Evolutionary conservation across 2,888 invertebrate genomes (phyloP), one percentile per base, ranked within the genome.

Genomic region (Ormyrus nitidulus): DNA sequence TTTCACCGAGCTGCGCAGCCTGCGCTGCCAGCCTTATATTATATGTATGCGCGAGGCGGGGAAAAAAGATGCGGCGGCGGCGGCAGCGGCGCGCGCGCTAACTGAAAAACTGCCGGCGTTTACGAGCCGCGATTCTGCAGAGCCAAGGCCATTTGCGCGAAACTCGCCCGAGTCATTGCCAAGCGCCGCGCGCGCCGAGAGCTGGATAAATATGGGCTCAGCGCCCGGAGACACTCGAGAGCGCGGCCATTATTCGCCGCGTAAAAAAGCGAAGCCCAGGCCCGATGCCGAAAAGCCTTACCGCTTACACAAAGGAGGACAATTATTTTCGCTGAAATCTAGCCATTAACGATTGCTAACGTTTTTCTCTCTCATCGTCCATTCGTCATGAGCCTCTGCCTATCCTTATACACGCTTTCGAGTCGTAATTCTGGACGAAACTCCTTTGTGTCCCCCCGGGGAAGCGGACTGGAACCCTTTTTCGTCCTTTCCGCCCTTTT

Each of bases 401-500:
- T 34, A 4, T 34, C 34, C 34, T 34, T 34, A 3, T 34, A 4
- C 4, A 4, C 34, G 34, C 4, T 34, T 4, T 34, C 34, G 34
- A 34, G 34, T 34, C 34, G 34, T 34, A 34, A 34, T 4, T 34
- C 34, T 34, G 34, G 4, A 4, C 34, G 34, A 34, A 3, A 34
- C 34, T 34, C 34, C 34, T 34, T 49, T 19, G 49, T 49, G 46
- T 11, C 54, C 9, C 9, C 54, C 6, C 51, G 34, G 34, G 34
- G 34, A 34, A 34, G 19, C 34, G 34, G 4, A 2, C 34, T 34
- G 34, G 34, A 34, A 34, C 74, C 59, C 49, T 64, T 58, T 65
- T n/a, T 48, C 73, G 10, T 48, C 58, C 65, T 75, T 75, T 51
- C 46, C 54, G 53, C 46, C 72, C 72, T 72, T 54, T 61, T 62